Evolutionary conservation across 2,888 invertebrate species (phyloP), one percentile per base, ranked within the genome.

Genomic region (Drosophila infuscata): DNA sequence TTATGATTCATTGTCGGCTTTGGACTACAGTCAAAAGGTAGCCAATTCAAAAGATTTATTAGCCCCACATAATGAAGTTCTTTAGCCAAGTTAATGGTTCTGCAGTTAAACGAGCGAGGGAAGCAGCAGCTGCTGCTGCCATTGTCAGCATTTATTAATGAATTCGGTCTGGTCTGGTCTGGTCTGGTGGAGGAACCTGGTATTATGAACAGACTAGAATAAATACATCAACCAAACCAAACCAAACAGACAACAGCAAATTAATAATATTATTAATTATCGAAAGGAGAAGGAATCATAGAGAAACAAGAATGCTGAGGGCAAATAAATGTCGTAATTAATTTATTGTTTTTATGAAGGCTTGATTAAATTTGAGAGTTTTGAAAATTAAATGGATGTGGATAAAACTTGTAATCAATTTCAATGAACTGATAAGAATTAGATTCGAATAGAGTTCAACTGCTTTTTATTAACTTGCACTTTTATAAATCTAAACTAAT

Each of bases 1-100:
- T 84, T 84, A 89, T 84, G 88, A 89, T 82, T 84, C 89, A 89
- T 84, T 89, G 82, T 61, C 62, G 74, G 70, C 63, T 61, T 70
- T 66, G 56, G 71, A 77, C 66, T 30, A 51, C 70, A 76, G 85
- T 82, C 82, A 79, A 84, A 89, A 84, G 89, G 88, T 89, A 67
- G 72, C 70, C 85, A 82, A 89, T 84, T 75, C 65, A 57, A 71
- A 74, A 88, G 89, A 84, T 84, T 84, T 84, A 84, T 84, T 77
- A 57, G 77, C 53, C 63, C 3, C 30, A 38, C 75, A 74, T 84
- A 89, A 89, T 84, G 88, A 84, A 84, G 84, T 84, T 89, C 88
- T 70, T 84, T 70, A 41, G 73, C 49, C 70, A 71, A 89, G 89
- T 89, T 89, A 82, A 84, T 89, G 82, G 79, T 89, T 87, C 67